phyloP scores from a whole-genome alignment of 1,140 invertebrate species.

The Ceratosolen solmsi region DNA sequence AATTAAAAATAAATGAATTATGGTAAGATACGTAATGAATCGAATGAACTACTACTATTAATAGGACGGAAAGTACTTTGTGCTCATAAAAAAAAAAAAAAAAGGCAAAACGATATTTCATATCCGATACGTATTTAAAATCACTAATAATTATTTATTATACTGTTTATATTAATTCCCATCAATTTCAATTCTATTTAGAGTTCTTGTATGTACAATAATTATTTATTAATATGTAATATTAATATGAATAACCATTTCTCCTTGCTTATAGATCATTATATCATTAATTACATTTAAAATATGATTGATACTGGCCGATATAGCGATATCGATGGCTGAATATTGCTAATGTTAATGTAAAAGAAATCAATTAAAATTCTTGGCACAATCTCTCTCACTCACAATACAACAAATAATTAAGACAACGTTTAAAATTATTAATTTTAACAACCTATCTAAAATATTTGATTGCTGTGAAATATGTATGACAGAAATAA shows the following conservation, averaged over 20 bases:
- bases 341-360: too few species aligned
- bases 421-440: not conserved
- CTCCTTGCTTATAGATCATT: not conserved
- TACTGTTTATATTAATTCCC: not conserved
- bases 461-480: not conserved
- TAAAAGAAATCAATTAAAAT: not conserved
- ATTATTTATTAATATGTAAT: not conserved
- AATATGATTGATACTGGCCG: not conserved
- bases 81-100: not conserved
- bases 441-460: not conserved
- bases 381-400: constrained; percentile 5
- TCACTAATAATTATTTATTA: not conserved
- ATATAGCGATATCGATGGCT: not conserved
- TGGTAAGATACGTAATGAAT: not conserved
- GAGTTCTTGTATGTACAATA: not conserved
- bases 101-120: not conserved
- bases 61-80: not conserved
- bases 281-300: not conserved
- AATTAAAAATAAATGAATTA: not conserved
- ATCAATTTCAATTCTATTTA: constrained; percentile 12
- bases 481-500: not conserved
- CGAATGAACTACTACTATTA: not conserved
- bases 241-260: not conserved
- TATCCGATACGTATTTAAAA: not conserved
- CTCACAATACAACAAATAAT: not conserved